Evolutionary conservation across 2,888 invertebrate species (phyloP), one percentile per base, ranked within the genome.

Genomic region (Scaptomyza caliginosa): DNA sequence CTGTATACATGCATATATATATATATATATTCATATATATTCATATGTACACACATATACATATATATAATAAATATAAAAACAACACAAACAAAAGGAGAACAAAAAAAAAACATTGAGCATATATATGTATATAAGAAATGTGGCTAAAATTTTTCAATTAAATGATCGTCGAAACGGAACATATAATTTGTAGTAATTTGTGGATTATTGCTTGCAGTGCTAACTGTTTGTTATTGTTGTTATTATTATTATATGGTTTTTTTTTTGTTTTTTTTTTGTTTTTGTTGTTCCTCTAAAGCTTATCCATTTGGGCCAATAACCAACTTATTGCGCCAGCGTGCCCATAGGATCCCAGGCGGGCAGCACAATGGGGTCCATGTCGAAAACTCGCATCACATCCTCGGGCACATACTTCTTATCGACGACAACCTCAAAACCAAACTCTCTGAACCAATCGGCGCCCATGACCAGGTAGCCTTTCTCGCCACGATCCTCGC

Each of bases 301-400:
- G 82, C 82, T 82, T 75, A 77, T 63, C 8, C 8, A 38, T 16
- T 50, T 45, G 59, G 32, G 58, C 54, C 38, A 17, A 13, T 23
- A 6, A n/a, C 28, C 40, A 54, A 65, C 77, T 86, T 86, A 90
- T 66, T 91, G 83, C 46, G 96, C 96, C 59, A 96, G 92, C 2
- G 95, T 96, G 58, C 97, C 97, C 96, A 98, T 97, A 2, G 97
- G 97, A 91, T 98, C 97, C 97, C 97, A 98, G 0, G 97, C 97
- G 3, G 97, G 97, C 85, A 98, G 92, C 32, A 96, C 93, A 63
- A 94, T 93, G 0, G 97, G 95, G 60, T 94, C 93, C 90, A 95
- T 94, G 46, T 95, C 93, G 88, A 96, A 96, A 13, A 97, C 95
- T 60, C 94, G 93, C 76, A 97, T 86, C 7, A 97, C 95, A 39